Percentiles rank a stretch among this genome's conserved stretches.
These are phyloP conservation scores for Sturnira hondurensis DNA, from an alignment of 2,113 vertebrate genomes.

Conservation along the genomic window DNA sequence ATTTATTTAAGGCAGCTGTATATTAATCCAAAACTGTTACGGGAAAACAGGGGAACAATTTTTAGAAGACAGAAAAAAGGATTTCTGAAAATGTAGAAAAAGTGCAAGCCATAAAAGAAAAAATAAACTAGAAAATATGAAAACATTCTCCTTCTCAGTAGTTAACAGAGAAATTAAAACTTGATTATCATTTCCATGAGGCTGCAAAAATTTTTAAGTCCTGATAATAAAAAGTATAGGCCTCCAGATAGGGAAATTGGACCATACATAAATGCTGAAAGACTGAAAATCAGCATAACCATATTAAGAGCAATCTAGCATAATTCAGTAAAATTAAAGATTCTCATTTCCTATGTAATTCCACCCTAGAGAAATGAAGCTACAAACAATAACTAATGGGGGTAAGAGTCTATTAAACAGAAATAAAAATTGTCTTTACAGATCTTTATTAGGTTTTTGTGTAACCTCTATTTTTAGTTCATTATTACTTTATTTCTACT, in stretches of 20 bases:
- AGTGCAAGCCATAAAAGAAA: neutral
- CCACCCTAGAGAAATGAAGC: neutral
- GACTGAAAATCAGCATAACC: neutral
- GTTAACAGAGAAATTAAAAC: neutral
- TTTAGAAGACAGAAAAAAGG: neutral
- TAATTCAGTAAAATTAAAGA: neutral
- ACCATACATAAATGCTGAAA: neutral
- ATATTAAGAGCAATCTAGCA: neutral
- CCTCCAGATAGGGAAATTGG: neutral
- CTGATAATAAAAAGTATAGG: neutral
- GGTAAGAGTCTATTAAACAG: conserved; percentile 5
- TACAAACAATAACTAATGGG: neutral
- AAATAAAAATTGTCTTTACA: conserved; percentile 6
- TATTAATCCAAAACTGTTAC: neutral
- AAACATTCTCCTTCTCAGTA: neutral
- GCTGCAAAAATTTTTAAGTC: neutral
- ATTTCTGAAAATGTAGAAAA: conserved; percentile 1
- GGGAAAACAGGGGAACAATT: neutral
- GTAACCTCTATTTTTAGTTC: neutral
- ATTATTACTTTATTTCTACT: neutral
- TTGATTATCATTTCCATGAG: neutral
- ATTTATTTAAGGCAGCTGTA: neutral
- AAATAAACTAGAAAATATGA: neutral
- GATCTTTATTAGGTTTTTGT: neutral
- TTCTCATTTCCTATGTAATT: neutral